phyloP scores from a whole-genome alignment of 2,888 invertebrate genomes.

The Cantharis flavilabris region DNA sequence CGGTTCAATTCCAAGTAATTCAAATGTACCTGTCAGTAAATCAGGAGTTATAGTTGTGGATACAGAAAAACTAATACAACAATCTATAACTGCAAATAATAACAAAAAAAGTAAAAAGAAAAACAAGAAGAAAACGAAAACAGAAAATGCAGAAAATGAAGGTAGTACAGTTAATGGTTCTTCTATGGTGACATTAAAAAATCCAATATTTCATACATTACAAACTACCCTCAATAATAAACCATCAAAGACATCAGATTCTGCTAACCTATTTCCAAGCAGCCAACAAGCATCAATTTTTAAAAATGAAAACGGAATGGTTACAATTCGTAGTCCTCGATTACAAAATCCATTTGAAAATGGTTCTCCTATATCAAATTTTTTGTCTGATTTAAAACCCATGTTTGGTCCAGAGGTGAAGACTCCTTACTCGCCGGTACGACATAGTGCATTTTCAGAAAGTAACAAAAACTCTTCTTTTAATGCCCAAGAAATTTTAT shows the following conservation, averaged over 20 bases:
- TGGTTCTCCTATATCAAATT: conserved; percentile 39
- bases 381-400: conserved; percentile 44
- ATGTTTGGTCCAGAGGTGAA: conserved; percentile 40
- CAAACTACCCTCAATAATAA: conserved; percentile 56
- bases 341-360: conserved; percentile 38
- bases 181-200: conserved; percentile 77
- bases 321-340: conserved; percentile 77
- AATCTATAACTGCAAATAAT: conserved; percentile 38
- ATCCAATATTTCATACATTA: conserved; percentile 73
- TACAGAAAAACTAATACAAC: conserved; percentile 61
- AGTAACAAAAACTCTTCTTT: conserved; percentile 40
- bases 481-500: conserved; percentile 53
- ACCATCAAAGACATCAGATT: conserved; percentile 46
- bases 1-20: conserved; percentile 37
- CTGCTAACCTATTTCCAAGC: conserved; percentile 39
- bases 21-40: conserved; percentile 51
- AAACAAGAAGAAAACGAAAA: conserved; percentile 53
- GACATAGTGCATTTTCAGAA: conserved; percentile 24
- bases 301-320: conserved; percentile 78
- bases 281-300: conserved; percentile 69
- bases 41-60: conserved; percentile 66
- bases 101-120: conserved; percentile 60
- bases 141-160: conserved; percentile 7
- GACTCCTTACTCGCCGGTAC: conserved; percentile 29
- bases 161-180: conserved; percentile 54